Base-by-base conservation (phyloP, 2,113 vertebrate species). In the Engraulis encrasicolus region DNA sequence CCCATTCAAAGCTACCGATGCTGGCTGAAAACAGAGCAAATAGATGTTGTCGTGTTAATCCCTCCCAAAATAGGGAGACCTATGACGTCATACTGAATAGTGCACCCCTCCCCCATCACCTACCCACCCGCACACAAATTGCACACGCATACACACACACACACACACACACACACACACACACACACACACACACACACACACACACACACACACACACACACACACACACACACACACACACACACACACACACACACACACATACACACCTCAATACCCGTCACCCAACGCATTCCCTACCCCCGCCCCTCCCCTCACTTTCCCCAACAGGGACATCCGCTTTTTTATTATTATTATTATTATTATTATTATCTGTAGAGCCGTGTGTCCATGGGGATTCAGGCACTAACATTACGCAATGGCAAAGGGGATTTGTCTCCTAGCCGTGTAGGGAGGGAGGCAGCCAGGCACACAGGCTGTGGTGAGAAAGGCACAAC, bases 331-430 rank as follows among this genome's bases (percentile, higher is more conserved):
- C 40, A 49, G 34, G 2, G 49, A 49, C 31, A 37, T 82, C 19
- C 15, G 11, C 34, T 77, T 78, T 81, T 78, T 82, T 84, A n/a
- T n/a, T n/a, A n/a, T n/a, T n/a, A n/a, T n/a, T n/a, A n/a, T n/a
- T n/a, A n/a, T n/a, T n/a, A n/a, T n/a, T n/a, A n/a, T 78, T 81
- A 74, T 85, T 66, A 85, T 83, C 80, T 79, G 58, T 71, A 2
- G 20, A 71, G 49, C 78, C 78, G 52, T 79, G 23, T 79, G n/a
- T 86, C 80, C 78, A 36, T 81, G 31, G 80, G 84, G 86, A 87
- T 82, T 58, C 74, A 31, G 86, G 36, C 78, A 52, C 34, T 88
- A 79, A 83, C 86, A 84, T 88, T 82, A 88, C 78, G 87, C 52
- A 54, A 86, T 66, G 52, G 83, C 81, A 54, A 40, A 71, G 45